Percentiles rank a stretch among this genome's conserved stretches.
These are phyloP conservation scores for Temnothorax nylanderi DNA, from an alignment of 1,140 invertebrate species.

Conservation along the genomic window DNA sequence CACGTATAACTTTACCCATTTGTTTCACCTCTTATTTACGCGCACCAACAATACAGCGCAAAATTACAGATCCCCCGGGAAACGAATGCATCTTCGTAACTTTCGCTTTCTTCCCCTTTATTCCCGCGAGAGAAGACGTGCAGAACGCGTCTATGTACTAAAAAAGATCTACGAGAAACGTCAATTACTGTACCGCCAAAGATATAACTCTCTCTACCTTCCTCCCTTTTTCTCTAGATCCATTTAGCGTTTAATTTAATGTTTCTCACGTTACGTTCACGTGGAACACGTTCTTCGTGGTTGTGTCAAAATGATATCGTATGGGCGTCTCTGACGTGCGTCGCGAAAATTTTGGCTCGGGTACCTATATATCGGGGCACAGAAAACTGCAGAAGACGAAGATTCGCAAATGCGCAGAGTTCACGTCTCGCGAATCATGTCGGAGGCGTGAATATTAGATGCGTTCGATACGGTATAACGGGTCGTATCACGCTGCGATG, in stretches of 20 bases:
- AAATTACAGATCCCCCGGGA: constrained; percentile 17
- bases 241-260: background rate
- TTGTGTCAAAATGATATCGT: background rate
- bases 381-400: no score
- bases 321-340: background rate
- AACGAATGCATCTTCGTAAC: constrained; percentile 20
- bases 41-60: background rate
- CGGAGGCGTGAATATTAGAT: constrained; percentile 48
- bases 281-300: background rate
- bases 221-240: background rate
- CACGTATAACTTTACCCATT: constrained; percentile 31
- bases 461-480: constrained; percentile 38
- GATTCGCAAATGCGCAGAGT: background rate
- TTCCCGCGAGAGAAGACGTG: background rate
- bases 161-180: background rate
- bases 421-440: background rate
- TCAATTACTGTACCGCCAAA: background rate
- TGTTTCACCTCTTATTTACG: constrained; percentile 43
- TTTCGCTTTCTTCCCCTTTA: background rate
- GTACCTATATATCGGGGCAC: no score
- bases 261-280: background rate
- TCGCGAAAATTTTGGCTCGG: background rate
- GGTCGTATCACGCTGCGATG: constrained; percentile 45
- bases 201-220: background rate
- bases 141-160: background rate